phyloP scores from a whole-genome alignment of 30 jellyfish, hydroid and myxozoan species.

The Chironex yamaguchii region DNA sequence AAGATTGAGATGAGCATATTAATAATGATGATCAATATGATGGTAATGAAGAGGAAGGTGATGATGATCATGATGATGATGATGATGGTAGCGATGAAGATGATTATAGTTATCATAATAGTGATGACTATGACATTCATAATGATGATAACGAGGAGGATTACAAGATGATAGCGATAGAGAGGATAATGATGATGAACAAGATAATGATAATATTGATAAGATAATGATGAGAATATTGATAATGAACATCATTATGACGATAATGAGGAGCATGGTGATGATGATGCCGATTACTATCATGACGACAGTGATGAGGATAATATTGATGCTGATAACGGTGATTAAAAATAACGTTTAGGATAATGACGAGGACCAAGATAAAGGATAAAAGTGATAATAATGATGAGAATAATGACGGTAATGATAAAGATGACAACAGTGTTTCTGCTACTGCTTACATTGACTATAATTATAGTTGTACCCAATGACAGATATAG shows the following conservation, averaged over 20 bases:
- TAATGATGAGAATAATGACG: background rate
- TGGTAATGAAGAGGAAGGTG: background rate
- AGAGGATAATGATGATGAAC: background rate
- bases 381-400: too few species aligned
- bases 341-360: background rate
- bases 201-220: background rate
- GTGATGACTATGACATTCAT: background rate
- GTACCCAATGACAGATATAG: too few species aligned
- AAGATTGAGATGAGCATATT: background rate
- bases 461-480: too few species aligned
- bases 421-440: too few species aligned
- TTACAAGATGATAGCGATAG: background rate
- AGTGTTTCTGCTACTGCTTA: too few species aligned
- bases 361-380: background rate
- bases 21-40: background rate
- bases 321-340: background rate
- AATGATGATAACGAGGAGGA: background rate
- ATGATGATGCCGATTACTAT: background rate
- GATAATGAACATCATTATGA: background rate
- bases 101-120: background rate
- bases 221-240: background rate
- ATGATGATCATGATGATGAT: slow-evolving; percentile 1
- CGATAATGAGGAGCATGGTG: background rate
- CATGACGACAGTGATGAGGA: background rate
- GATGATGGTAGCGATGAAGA: background rate